Evolutionary conservation across 2,113 vertebrate species (phyloP).

Genomic region (Pavo muticus): DNA sequence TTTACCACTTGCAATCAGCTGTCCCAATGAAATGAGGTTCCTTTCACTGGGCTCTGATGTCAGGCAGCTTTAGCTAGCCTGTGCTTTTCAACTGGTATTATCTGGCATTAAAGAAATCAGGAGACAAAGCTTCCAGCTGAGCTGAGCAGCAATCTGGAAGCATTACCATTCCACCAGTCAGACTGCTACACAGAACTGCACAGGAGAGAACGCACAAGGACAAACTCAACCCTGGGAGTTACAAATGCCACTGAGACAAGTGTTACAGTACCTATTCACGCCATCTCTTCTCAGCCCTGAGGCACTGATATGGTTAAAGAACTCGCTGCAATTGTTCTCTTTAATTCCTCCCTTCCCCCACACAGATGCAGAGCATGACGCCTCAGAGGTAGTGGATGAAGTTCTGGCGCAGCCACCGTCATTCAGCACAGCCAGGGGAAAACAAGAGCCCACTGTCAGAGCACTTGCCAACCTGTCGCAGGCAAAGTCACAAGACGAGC

Average conservation of each 20-base stretch:
- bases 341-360: background rate
- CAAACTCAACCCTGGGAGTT: background rate
- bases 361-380: background rate
- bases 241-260: background rate
- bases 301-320: background rate
- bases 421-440: background rate
- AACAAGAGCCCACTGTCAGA: constrained; percentile 46
- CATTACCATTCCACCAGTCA: background rate
- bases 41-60: background rate
- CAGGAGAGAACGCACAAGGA: background rate
- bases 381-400: background rate
- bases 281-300: background rate
- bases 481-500: constrained; percentile 21
- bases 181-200: background rate
- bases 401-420: background rate
- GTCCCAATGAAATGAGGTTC: background rate
- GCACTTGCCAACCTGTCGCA: background rate
- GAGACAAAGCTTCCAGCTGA: background rate
- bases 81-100: background rate
- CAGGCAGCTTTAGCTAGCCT: background rate
- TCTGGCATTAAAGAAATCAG: background rate
- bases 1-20: background rate
- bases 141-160: background rate
- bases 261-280: accelerated
- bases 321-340: background rate